Evolutionary conservation across 2,113 vertebrate species (phyloP), one percentile per base, ranked within the genome.

Genomic region (Ceyx margarethae): DNA sequence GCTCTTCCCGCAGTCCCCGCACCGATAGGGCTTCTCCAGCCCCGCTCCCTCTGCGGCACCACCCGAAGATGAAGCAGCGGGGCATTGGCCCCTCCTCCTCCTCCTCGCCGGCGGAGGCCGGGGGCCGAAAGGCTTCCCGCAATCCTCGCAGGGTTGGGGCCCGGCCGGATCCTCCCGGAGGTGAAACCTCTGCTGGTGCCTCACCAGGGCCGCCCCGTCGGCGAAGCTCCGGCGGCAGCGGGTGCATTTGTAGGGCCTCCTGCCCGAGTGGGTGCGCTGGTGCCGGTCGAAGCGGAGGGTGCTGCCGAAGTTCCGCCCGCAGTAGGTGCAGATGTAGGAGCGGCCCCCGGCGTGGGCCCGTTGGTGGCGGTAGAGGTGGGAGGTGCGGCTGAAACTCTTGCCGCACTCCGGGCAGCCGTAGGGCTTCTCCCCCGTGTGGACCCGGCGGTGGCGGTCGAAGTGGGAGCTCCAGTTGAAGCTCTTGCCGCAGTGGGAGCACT

Each of bases 101-200:
- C 33, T 33, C 33, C 33, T 33, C 37, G 37, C 37, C 37, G 37
- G 10, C 37, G 37, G 37, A 37, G 96, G 94, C 25, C 96, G 96
- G 22, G 96, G 94, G 12, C 96, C 96, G 37, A 97, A 97, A 53
- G 94, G 93, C 54, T 97, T 97, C 19, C 97, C 97, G 14, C 97
- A 97, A 20, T 97, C 96, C 0, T 96, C 87, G 15, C 97, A 97
- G 2, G 93, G 94, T 77, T 92, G 96, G 6, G 95, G 64, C 2
- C 85, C 91, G 0, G 91, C 37, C 37, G 37, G 37, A 10, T 37
- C 37, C 37, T 37, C 37, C 37, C 37, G 37, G 37, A 37, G 37
- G 37, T 37, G 37, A 37, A 37, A 37, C 37, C 37, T 37, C 37
- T 37, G 37, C 23, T 95, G 95, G 9, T 96, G 95, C 2, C 91